Evolutionary conservation across 1,140 invertebrate species (phyloP), one percentile per base, ranked within the genome.

Genomic region (Hylaeus volcanicus): DNA sequence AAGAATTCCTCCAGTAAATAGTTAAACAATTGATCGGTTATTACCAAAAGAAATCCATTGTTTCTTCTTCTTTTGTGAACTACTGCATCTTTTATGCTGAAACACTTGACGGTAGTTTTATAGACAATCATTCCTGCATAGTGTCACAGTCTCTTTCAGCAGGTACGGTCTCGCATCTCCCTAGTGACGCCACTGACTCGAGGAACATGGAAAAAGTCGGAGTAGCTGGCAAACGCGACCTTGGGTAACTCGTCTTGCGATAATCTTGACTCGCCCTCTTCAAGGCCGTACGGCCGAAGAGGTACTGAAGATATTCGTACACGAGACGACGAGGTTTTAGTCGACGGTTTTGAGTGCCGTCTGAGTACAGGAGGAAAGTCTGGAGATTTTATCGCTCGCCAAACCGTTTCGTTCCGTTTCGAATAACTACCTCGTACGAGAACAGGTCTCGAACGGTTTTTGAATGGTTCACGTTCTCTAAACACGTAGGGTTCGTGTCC

Each of bases 331-430:
- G 26, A 26, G 26, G 71, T 43, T 73, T 9, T n/a, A 55, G 64
- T 5, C 26, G 41, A 41, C 37, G 51, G 48, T 78, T 43, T 74
- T 58, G 74, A 76, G 73, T 76, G 48, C 69, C 56, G 74, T 66
- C 74, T 76, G 83, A 74, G 81, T 78, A 56, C 69, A 82, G 70
- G 77, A 79, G 81, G 82, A 86, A 89, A 79, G 89, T 90, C 89
- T 88, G 86, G 85, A 90, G 90, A 91, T 90, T 82, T 84, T 91
- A 91, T 91, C 89, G 81, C 86, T 74, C 70, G 53, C 73, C 79
- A 64, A 82, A 75, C 73, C 77, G 82, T 83, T 8, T 48, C 75
- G 66, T 66, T 82, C 81, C 65, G 63, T 78, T 74, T 85, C 75
- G 64, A 70, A 26, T 26, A 26, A 26, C 26, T 26, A 26, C 26